These are phyloP conservation scores for Drosophila aldrichi DNA, from an alignment of 2,888 invertebrate species.

Conservation along the genomic window DNA sequence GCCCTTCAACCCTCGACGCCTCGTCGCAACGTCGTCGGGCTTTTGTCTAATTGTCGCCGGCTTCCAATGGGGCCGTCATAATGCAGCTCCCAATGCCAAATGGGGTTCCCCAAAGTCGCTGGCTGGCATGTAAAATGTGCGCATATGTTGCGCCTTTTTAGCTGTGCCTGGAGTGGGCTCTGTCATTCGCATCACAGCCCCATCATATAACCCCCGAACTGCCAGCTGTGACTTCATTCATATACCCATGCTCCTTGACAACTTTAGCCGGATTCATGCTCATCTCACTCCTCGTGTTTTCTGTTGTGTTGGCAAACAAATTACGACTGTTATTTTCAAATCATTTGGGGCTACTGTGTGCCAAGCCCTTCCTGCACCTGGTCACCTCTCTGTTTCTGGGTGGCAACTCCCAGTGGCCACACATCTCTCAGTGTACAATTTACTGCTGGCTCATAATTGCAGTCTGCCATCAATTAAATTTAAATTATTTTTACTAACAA, in stretches of 20 bases:
- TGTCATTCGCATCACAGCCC: constrained; percentile 17
- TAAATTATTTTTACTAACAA: not conserved
- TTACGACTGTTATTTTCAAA: constrained; percentile 78
- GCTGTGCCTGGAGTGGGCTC: constrained; percentile 8
- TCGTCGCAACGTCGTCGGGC: constrained; percentile 25
- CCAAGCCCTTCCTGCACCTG: constrained; percentile 46
- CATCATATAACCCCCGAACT: constrained; percentile 6
- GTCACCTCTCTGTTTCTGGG: constrained; percentile 29
- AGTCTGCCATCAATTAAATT: not conserved
- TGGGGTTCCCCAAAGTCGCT: constrained; percentile 46
- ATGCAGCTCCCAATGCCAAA: constrained; percentile 54
- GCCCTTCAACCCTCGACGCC: constrained; percentile 24
- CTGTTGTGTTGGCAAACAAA: constrained; percentile 69
- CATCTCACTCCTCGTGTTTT: not conserved
- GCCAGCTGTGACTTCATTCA: constrained; percentile 41
- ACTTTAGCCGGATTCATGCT: not conserved
- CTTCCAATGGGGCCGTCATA: constrained; percentile 39
- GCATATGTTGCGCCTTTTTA: constrained; percentile 68
- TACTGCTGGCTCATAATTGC: constrained; percentile 5
- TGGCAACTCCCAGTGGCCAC: constrained; percentile 7
- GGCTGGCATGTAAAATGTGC: constrained; percentile 65
- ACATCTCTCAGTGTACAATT: not conserved
- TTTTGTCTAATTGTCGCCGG: constrained; percentile 77
- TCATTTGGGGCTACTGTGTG: constrained; percentile 70
- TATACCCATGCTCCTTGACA: not conserved